Percentiles rank a stretch among this genome's conserved stretches.
These are phyloP conservation scores for Perizoma affinitatum DNA, from an alignment of 2,888 invertebrate genomes.

Conservation along the genomic window DNA sequence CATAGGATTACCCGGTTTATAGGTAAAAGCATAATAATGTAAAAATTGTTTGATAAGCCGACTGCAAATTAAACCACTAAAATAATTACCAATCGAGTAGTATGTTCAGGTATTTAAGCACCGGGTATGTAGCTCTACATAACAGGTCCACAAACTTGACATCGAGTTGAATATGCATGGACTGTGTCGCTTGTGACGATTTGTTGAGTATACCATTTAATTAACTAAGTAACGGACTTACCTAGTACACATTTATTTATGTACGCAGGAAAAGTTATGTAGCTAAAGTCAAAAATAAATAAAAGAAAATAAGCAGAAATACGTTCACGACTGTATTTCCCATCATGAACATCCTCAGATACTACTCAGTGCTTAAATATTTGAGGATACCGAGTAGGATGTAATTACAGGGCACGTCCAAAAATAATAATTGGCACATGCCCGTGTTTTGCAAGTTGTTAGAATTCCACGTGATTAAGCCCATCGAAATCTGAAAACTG, in stretches of 20 bases:
- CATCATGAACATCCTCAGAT: too few species aligned
- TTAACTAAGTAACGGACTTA: slow-evolving; percentile 4
- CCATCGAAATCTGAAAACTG: too few species aligned
- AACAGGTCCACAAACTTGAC: slow-evolving; percentile 23
- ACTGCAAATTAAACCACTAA: slow-evolving; percentile 75
- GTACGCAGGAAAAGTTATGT: slow-evolving; percentile 43
- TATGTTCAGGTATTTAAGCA: slow-evolving; percentile 34
- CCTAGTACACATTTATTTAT: slow-evolving; percentile 14
- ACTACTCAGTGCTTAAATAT: too few species aligned
- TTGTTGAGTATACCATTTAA: slow-evolving; percentile 8
- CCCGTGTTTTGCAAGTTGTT: too few species aligned
- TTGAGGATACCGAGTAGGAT: too few species aligned
- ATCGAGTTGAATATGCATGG: slow-evolving; percentile 12
- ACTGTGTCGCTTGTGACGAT: slow-evolving; percentile 3
- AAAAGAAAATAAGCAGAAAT: too few species aligned
- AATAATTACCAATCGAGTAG: slow-evolving; percentile 64
- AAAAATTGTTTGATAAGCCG: slow-evolving; percentile 56
- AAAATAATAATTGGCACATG: too few species aligned
- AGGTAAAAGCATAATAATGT: slow-evolving; percentile 46
- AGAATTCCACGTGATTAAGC: too few species aligned
- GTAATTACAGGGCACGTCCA: too few species aligned
- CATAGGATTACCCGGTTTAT: slow-evolving; percentile 45
- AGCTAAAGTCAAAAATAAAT: background rate
- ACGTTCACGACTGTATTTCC: too few species aligned
- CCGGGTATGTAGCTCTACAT: slow-evolving; percentile 29